Base-by-base conservation (phyloP, 2,888 invertebrate species). In the Sclerodermus sp. region DNA sequence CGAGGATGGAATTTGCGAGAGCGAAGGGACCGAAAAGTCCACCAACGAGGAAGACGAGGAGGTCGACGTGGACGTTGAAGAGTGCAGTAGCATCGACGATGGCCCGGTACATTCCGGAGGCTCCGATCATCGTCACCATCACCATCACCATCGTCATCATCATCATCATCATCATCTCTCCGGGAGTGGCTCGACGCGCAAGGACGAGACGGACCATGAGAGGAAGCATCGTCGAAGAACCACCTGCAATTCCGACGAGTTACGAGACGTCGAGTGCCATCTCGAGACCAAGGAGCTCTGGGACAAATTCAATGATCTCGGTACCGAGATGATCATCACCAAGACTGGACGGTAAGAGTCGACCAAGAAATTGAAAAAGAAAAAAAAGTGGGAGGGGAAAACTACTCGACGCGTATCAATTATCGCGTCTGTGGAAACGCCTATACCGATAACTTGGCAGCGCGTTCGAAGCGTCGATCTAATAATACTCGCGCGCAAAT, bases 281-380 rank as follows among this genome's bases (percentile, higher is more conserved):
- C 82, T 91, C 64, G 91, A 91, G 79, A 90, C 89, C 56, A 88
- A 89, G 76, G 90, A 91, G 55, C 80, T 91, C 51, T 91, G 91
- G 91, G 87, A 88, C 77, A 89, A 90, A 77, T 91, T 91, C 79
- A 84, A 85, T 75, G 85, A 85, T 67, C 81, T 90, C 51, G 89
- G 89, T 23, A 90, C 90, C 1, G 90, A 90, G 80, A 91, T 91
- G 90, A 91, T 91, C 79, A 91, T 91, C 78, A 91, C 90, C 10
- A 90, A 91, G 79, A 88, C 88, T 52, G 90, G 90, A 75, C 84
- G 90, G 89, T 89, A 75, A 79, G 84, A 46, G 49, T 36, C 47
- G 8, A n/a, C 31, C 31, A 9, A 12, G 8, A 6, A 12, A 9
- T n/a, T n/a, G n/a, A n/a, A n/a, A n/a, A n/a, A n/a, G n/a, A n/a